A percentile compares a stretch with the other conserved stretches of the same genome.
phyloP scores from a whole-genome alignment of 2,797 vertebrate species.

The Babyrousa celebensis region DNA sequence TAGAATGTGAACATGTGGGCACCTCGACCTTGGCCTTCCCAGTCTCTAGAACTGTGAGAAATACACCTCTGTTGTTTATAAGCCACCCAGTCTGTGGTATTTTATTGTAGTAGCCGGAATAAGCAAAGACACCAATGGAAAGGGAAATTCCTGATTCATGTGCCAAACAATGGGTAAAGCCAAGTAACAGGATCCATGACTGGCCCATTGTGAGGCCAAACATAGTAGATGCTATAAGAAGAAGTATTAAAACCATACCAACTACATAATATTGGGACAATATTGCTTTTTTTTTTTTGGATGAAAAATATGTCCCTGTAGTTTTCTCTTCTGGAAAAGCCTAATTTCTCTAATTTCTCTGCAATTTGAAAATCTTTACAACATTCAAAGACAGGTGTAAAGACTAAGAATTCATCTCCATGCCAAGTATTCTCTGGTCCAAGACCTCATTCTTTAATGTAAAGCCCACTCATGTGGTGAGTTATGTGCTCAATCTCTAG shows the following conservation, averaged over 20 bases:
- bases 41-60: slow-evolving; percentile 24
- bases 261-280: background rate
- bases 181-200: background rate
- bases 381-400: slow-evolving; percentile 21
- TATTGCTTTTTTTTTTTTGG: background rate
- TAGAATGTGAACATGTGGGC: background rate
- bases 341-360: slow-evolving; percentile 44
- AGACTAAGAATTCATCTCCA: background rate
- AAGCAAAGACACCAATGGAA: background rate
- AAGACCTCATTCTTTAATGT: slow-evolving; percentile 4
- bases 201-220: background rate
- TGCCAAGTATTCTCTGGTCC: background rate
- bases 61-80: background rate
- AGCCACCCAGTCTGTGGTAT: background rate
- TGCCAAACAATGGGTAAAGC: background rate
- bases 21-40: background rate
- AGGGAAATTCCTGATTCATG: background rate
- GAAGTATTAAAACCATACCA: background rate
- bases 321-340: background rate
- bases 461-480: background rate
- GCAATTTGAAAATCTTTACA: slow-evolving; percentile 41
- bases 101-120: background rate
- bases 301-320: background rate
- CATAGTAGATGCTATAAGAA: background rate
- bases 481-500: background rate